Conservation (phyloP, 2,797 vertebrate genomes). For the Chloroceryle amazona region DNA sequence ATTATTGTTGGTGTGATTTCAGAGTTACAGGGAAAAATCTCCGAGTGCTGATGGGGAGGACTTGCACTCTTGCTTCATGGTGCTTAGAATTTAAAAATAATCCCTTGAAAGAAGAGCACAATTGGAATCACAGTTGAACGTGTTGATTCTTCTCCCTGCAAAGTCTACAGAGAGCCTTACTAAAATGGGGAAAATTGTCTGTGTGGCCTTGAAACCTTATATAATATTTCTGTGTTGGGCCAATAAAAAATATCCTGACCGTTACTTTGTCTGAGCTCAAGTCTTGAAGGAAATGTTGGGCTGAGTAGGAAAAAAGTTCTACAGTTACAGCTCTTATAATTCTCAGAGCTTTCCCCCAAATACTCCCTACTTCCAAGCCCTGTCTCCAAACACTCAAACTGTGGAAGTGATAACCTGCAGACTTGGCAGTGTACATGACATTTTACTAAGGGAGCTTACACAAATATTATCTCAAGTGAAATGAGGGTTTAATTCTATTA, state of each 20-base stretch:
- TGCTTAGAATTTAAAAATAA: conserved; percentile 29
- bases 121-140: conserved; percentile 27
- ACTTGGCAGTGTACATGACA: conserved; percentile 71
- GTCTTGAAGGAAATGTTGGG: conserved; percentile 65
- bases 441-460: conserved; percentile 85
- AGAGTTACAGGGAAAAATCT: not conserved
- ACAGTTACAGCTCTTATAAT: conserved; percentile 60
- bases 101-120: conserved; percentile 19
- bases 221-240: conserved; percentile 58
- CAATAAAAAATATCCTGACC: conserved; percentile 73
- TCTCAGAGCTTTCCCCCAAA: conserved; percentile 66
- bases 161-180: conserved; percentile 6
- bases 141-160: conserved; percentile 35
- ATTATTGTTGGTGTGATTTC: conserved; percentile 50
- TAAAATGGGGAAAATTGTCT: not conserved
- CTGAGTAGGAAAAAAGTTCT: conserved; percentile 69
- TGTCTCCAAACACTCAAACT: conserved; percentile 66
- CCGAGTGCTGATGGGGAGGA: not conserved
- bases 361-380: conserved; percentile 45
- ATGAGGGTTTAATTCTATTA: conserved; percentile 91
- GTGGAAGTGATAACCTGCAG: conserved; percentile 77
- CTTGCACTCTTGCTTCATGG: conserved; percentile 7
- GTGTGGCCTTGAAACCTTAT: conserved; percentile 74
- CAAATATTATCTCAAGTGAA: conserved; percentile 89
- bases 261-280: conserved; percentile 65